Conservation (phyloP, 2,888 invertebrate genomes). For the Drosophila acutilabella region DNA sequence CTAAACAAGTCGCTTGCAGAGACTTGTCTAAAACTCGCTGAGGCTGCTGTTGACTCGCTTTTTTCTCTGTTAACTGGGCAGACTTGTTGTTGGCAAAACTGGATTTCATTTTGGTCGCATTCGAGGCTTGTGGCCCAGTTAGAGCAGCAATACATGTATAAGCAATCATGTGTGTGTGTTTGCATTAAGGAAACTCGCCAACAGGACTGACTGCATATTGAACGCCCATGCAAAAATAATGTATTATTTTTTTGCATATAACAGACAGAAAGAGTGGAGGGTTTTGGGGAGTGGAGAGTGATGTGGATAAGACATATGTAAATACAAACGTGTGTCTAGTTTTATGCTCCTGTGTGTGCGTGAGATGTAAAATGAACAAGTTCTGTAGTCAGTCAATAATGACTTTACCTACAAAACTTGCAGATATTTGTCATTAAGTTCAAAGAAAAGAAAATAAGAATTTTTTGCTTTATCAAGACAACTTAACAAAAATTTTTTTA, state of each 20-base stretch:
- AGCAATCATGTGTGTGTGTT: conserved; percentile 4
- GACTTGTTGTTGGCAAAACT: conserved; percentile 60
- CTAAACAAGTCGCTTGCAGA: conserved; percentile 50
- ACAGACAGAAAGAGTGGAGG: not conserved
- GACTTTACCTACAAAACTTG: too few species aligned
- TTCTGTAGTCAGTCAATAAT: conserved; percentile 2
- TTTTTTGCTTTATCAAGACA: too few species aligned
- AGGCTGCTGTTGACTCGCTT: conserved; percentile 22
- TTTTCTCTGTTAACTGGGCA: conserved; percentile 17
- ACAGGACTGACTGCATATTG: conserved; percentile 75
- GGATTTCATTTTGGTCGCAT: conserved; percentile 70
- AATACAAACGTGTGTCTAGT: conserved; percentile 21
- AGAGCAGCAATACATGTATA: conserved; percentile 46
- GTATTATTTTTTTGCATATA: conserved; percentile 40
- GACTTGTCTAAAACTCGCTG: conserved; percentile 42
- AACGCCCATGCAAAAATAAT: conserved; percentile 62
- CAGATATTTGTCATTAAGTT: too few species aligned
- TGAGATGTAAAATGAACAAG: conserved; percentile 14
- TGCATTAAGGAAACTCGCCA: conserved; percentile 64
- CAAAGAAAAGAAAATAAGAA: not conserved
- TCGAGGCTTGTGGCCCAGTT: conserved; percentile 74
- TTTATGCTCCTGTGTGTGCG: conserved; percentile 16
- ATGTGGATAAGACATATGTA: conserved; percentile 14
- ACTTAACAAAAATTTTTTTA: too few species aligned
- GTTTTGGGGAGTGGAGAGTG: not conserved